Evolutionary conservation across 2,113 vertebrate genomes (phyloP).

Genomic region (Zosterops hypoxanthus): DNA sequence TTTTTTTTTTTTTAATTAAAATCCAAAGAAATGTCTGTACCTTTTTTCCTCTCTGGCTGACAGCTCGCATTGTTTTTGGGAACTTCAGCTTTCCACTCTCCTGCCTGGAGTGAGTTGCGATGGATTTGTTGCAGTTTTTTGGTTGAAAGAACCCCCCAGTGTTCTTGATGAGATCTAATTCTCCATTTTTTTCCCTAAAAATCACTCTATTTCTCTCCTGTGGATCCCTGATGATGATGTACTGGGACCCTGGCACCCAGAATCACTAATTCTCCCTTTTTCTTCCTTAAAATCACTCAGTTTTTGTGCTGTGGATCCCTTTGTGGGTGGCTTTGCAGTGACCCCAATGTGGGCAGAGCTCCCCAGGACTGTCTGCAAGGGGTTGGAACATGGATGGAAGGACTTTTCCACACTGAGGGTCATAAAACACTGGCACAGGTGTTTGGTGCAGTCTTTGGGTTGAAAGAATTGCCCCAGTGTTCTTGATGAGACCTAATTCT

Average conservation of each 20-base stretch:
- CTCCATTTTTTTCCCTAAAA: background rate
- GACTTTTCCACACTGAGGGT: background rate
- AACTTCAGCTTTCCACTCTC: background rate
- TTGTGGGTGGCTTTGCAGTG: background rate
- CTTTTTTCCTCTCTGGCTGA: background rate
- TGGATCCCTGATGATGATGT: background rate
- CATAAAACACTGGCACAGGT: background rate
- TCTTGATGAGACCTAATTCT: no score
- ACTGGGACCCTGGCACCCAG: background rate
- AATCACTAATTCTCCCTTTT: background rate
- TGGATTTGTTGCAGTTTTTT: background rate
- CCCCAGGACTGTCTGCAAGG: rapidly evolving
- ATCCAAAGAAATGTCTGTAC: rapidly evolving
- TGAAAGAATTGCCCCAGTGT: no score
- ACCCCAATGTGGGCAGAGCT: rapidly evolving
- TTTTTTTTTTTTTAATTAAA: background rate
- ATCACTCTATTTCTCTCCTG: rapidly evolving
- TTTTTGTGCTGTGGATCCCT: no score
- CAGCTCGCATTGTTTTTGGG: rapidly evolving
- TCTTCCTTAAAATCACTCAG: rapidly evolving
- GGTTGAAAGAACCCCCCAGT: rapidly evolving
- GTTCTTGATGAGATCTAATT: background rate
- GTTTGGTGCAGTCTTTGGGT: no score
- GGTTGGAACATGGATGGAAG: rapidly evolving
- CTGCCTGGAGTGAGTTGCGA: background rate